Evolutionary conservation across 2,797 vertebrate genomes (phyloP).

Genomic region (Discoglossus pictus): DNA sequence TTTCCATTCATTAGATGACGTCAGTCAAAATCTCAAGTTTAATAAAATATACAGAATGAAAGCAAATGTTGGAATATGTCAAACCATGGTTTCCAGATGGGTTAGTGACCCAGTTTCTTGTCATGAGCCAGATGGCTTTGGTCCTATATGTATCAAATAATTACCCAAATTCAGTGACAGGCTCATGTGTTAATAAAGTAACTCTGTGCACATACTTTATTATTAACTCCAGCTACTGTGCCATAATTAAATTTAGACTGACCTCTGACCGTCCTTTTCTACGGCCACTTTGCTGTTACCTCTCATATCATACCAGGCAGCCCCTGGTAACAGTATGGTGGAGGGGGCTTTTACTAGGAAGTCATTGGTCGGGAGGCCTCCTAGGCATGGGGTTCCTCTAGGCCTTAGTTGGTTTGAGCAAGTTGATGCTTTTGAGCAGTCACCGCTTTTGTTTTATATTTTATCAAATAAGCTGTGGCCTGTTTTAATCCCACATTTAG

Average conservation of each 20-base stretch:
- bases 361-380: no score
- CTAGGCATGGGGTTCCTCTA: no score
- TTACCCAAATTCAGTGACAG: constrained; percentile 13
- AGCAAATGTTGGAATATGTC: constrained; percentile 4
- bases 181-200: constrained; percentile 9
- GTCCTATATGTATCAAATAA: constrained; percentile 11
- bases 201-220: constrained; percentile 10
- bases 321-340: no score
- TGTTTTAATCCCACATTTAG: no score
- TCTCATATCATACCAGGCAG: no score
- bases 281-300: no score
- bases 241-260: constrained; percentile 24
- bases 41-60: neutral
- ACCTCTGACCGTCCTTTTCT: constrained; percentile 5
- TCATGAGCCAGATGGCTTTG: constrained; percentile 28
- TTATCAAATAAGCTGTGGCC: no score
- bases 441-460: no score
- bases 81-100: constrained; percentile 13
- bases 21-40: neutral
- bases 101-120: constrained; percentile 28
- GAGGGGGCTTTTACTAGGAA: no score
- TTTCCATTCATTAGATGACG: no score
- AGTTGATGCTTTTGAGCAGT: no score
- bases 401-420: no score
- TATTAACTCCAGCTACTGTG: constrained; percentile 32